Percentiles rank a stretch among this genome's conserved stretches.
Evolutionary conservation across 2,797 vertebrate species (phyloP).

Genomic region (Hydrolagus colliei): DNA sequence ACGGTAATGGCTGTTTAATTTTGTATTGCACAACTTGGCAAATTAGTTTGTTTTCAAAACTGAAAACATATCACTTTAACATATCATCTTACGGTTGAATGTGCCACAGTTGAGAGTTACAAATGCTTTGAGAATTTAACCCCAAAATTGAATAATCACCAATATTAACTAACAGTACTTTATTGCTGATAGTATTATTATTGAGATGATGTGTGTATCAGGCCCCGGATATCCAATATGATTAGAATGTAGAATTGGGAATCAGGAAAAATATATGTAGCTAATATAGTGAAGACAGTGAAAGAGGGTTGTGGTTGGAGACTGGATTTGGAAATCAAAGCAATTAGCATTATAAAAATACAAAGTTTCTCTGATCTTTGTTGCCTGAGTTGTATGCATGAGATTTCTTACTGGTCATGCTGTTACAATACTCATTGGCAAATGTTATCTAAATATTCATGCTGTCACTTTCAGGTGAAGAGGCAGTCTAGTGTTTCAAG

Average conservation of each 20-base stretch:
- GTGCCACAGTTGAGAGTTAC: too few relatives aligned
- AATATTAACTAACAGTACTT: conserved; percentile 2
- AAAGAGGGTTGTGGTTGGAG: background rate
- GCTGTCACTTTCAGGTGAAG: background rate
- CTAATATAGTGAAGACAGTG: background rate
- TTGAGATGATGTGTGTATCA: background rate
- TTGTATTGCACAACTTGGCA: background rate
- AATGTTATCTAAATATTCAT: background rate
- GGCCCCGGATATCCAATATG: background rate
- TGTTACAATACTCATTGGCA: background rate
- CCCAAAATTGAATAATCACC: background rate
- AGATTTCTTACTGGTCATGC: background rate
- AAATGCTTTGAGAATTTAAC: background rate
- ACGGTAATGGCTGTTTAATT: background rate
- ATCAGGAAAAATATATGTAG: background rate
- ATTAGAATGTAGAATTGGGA: background rate
- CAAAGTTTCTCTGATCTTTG: background rate
- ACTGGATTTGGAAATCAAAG: background rate
- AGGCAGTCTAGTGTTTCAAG: background rate
- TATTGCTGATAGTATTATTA: background rate
- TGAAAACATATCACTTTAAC: background rate
- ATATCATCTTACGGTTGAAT: too few relatives aligned
- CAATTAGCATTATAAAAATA: background rate
- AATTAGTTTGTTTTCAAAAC: background rate
- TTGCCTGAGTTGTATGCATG: background rate